Percentiles rank a stretch among this genome's conserved stretches.
Conservation (phyloP, 2,888 invertebrate species). For the Leucophora obtusa region DNA sequence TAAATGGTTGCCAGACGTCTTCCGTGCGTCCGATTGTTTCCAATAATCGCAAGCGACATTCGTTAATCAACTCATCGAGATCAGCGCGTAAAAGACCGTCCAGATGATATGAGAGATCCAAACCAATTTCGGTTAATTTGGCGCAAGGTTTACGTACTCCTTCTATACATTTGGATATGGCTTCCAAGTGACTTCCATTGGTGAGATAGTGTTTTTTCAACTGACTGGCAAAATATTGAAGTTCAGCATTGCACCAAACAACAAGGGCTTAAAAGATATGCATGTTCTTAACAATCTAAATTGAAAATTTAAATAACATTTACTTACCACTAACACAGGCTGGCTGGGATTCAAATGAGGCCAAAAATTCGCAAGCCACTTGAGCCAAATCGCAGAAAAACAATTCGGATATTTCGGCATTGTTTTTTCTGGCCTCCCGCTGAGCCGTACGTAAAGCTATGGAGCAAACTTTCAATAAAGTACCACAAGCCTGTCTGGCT, state of each 20-base stretch:
- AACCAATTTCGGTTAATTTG: constrained; percentile 84
- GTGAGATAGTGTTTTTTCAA: constrained; percentile 93
- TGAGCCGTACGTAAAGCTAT: constrained; percentile 76
- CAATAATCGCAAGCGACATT: constrained; percentile 75
- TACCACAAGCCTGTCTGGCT: constrained; percentile 78
- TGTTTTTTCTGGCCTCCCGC: constrained; percentile 77
- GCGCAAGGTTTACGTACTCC: constrained; percentile 83
- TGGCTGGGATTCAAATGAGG: constrained; percentile 88
- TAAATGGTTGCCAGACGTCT: constrained; percentile 78
- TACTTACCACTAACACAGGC: constrained; percentile 85
- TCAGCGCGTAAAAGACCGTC: constrained; percentile 90
- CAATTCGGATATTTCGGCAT: constrained; percentile 80
- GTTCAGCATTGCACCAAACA: constrained; percentile 93
- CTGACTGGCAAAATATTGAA: constrained; percentile 88
- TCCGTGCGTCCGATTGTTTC: constrained; percentile 78
- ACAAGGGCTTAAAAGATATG: constrained; percentile 83
- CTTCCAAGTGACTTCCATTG: constrained; percentile 90
- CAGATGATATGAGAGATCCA: constrained; percentile 94
- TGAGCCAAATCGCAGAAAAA: constrained; percentile 85
- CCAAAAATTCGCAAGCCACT: constrained; percentile 86
- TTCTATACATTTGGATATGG: constrained; percentile 91
- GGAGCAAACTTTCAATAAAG: constrained; percentile 76
- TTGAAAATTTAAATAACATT: not conserved
- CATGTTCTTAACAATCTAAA: not conserved
- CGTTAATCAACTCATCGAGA: constrained; percentile 76